Base-by-base conservation (phyloP, 1,140 invertebrate genomes). In the Dinoponera quadriceps region DNA sequence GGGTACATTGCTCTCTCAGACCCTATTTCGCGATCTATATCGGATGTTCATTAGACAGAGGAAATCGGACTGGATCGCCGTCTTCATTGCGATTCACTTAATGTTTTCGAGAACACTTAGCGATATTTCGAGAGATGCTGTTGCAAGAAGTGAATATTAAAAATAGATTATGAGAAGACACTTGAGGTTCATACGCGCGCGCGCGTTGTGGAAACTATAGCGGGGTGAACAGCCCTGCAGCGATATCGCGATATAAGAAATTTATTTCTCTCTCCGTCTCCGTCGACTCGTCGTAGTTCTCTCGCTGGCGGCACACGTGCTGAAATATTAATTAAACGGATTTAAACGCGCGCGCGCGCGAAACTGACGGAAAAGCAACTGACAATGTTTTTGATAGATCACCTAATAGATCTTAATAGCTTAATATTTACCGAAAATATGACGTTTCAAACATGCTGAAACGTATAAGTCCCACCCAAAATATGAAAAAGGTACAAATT, bases 71-170 rank as follows among this genome's bases (percentile, higher is more conserved):
- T 2, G 29, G 29, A 33, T 33, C 29, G 29, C 29, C 29, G 29
- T 33, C 29, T 33, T 5, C 29, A 5, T 5, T 33, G 29, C 2
- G 29, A 33, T 5, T 5, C 2, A 5, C 29, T 33, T 5, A 33
- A 33, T 5, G 29, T 5, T n/a, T n/a, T 3, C 29, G 51, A 29
- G 63, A 57, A 27, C 54, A 18, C 18, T 57, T 5, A 20, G 13
- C 22, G 62, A 69, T 62, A 62, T 69, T 69, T 29, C n/a, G 29
- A 59, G 66, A 3, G 9, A 11, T 9, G 3, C 38, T 9, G 51
- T 9, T 38, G n/a, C 3, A 69, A 57, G 11, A 48, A 57, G 57
- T 71, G 54, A 66, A 71, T 69, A 78, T 71, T 71, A 80, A 80
- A 80, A 80, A 80, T 80, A 48, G 14, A 80, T 59, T 11, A 27